These are phyloP conservation scores for Lycia hirtaria DNA, from an alignment of 2,888 invertebrate species.

Conservation along the genomic window DNA sequence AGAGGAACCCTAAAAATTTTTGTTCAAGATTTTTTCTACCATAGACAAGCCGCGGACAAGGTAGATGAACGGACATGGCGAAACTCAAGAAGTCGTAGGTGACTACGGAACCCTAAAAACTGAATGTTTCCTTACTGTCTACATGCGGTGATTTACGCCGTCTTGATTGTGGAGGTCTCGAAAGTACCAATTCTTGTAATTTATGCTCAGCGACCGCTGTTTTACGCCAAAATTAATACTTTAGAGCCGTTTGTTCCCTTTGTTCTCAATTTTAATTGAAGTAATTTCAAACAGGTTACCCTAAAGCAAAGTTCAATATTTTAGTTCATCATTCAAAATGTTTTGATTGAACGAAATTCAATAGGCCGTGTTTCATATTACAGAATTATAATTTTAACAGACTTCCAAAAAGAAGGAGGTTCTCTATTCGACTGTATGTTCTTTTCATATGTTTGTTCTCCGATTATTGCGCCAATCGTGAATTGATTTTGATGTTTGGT, in stretches of 20 bases:
- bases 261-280: conserved; percentile 47
- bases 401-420: too few species aligned
- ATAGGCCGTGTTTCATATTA: conserved; percentile 1
- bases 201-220: conserved; percentile 39
- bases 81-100: too few species aligned
- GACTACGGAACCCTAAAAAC: too few species aligned
- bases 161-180: conserved; percentile 42
- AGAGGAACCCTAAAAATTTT: too few species aligned
- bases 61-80: too few species aligned
- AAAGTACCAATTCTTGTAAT: conserved; percentile 35
- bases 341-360: conserved; percentile 1
- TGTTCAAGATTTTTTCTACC: too few species aligned
- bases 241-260: conserved; percentile 42
- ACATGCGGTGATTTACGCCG: conserved; percentile 30
- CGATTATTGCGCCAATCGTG: too few species aligned
- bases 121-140: conserved; percentile 33
- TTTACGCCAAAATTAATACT: conserved; percentile 43
- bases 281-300: conserved; percentile 20
- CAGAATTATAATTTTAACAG: too few species aligned
- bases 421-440: too few species aligned
- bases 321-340: conserved; percentile 13
- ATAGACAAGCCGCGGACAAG: too few species aligned
- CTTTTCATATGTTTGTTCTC: too few species aligned
- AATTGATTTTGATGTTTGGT: too few species aligned
- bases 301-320: conserved; percentile 21